Evolutionary conservation across 2,113 vertebrate genomes (phyloP).

Genomic region (Lasiurus borealis): DNA sequence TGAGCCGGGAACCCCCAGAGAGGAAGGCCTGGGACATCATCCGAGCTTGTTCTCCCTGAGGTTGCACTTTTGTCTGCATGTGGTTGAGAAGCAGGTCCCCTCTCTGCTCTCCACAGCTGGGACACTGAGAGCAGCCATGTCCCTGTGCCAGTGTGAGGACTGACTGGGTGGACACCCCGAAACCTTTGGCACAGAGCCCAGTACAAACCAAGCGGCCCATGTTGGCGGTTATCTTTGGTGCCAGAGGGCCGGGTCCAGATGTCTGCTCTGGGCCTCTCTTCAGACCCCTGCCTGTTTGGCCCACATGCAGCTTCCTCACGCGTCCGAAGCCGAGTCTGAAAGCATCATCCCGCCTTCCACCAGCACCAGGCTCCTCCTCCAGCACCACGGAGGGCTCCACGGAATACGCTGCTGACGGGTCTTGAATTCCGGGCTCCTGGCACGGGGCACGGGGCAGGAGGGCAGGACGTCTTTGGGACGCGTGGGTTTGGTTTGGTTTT

Average conservation of each 20-base stretch:
- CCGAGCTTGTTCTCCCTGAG: not conserved
- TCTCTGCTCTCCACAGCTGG: rapidly evolving
- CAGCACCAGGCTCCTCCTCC: not conserved
- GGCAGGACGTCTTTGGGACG: not conserved
- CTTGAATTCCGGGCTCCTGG: not conserved
- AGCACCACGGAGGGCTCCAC: not conserved
- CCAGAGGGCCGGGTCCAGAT: too few species aligned
- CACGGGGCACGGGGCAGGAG: rapidly evolving
- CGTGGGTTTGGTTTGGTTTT: not conserved
- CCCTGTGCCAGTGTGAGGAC: not conserved
- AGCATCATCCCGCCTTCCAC: not conserved
- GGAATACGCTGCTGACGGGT: not conserved
- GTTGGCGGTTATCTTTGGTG: not conserved
- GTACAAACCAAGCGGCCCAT: not conserved
- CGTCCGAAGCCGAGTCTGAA: not conserved
- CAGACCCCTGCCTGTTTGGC: not conserved
- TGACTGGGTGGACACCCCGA: rapidly evolving
- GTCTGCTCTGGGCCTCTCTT: not conserved
- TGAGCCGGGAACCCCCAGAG: not conserved
- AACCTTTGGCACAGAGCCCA: not conserved
- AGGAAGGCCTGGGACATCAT: not conserved
- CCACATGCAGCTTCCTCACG: not conserved
- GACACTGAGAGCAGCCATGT: rapidly evolving
- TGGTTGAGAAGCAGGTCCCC: not conserved
- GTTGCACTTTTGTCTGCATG: not conserved